These are phyloP conservation scores for Agrilus mali DNA, from an alignment of 2,888 invertebrate genomes.

Conservation along the genomic window DNA sequence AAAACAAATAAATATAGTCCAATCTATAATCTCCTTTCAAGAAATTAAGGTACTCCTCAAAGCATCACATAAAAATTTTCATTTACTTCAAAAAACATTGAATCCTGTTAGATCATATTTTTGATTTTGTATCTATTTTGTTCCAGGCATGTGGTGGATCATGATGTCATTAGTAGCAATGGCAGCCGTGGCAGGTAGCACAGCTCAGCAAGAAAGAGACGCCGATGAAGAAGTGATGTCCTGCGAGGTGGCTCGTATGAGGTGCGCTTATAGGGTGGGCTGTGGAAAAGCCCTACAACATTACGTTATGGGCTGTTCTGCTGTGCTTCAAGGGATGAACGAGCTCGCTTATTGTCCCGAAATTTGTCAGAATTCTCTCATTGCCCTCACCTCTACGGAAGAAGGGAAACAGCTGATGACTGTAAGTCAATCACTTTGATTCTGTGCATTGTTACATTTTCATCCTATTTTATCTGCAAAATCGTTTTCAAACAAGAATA, in stretches of 20 bases:
- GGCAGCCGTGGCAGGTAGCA: constrained; percentile 20
- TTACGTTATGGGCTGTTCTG: constrained; percentile 61
- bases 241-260: constrained; percentile 57
- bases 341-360: constrained; percentile 47
- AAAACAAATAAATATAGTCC: no score
- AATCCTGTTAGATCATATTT: constrained; percentile 1
- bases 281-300: constrained; percentile 66
- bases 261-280: constrained; percentile 63
- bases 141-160: constrained; percentile 32
- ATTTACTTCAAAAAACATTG: no score
- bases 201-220: neutral
- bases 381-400: constrained; percentile 65
- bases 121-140: constrained; percentile 4
- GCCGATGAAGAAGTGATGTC: constrained; percentile 17
- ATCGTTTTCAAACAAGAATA: neutral
- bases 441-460: neutral
- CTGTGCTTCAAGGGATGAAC: constrained; percentile 44
- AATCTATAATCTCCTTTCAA: no score
- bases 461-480: constrained; percentile 1
- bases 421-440: constrained; percentile 37
- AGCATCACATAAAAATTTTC: no score
- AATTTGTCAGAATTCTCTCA: constrained; percentile 62
- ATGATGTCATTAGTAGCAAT: constrained; percentile 29
- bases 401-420: constrained; percentile 67
- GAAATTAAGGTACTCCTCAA: no score